phyloP scores from a whole-genome alignment of 2,888 invertebrate species.

The Andrena fulva region DNA sequence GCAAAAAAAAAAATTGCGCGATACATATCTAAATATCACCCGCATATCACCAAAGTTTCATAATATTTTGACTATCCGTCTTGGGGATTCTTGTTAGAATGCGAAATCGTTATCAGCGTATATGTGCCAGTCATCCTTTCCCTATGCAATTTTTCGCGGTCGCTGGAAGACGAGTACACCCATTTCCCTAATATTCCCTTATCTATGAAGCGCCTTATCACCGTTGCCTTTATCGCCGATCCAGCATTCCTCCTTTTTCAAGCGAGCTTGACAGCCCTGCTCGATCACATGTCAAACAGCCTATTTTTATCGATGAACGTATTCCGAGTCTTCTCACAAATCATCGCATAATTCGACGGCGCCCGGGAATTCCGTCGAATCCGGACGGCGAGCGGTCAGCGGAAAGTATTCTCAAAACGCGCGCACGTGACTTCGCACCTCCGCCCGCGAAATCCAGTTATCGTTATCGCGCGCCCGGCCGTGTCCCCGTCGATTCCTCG shows the following conservation, averaged over 20 bases:
- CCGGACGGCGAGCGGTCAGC: too few relatives aligned
- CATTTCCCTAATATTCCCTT: slow-evolving; percentile 43
- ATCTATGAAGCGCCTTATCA: slow-evolving; percentile 62
- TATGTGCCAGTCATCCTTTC: not conserved
- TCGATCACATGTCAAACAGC: not conserved
- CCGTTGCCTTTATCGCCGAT: slow-evolving; percentile 58
- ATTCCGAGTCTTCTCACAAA: too few relatives aligned
- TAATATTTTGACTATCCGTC: too few relatives aligned
- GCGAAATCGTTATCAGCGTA: not conserved
- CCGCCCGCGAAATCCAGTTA: not conserved
- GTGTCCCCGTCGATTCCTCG: not conserved
- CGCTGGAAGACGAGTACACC: not conserved
- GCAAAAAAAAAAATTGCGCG: too few relatives aligned
- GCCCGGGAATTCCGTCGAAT: too few relatives aligned
- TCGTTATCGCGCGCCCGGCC: not conserved
- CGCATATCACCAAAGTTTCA: too few relatives aligned
- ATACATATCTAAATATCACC: too few relatives aligned
- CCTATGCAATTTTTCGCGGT: not conserved
- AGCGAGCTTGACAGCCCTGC: slow-evolving; percentile 3
- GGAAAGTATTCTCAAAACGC: too few relatives aligned
- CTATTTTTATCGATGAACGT: slow-evolving; percentile 16
- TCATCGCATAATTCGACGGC: too few relatives aligned
- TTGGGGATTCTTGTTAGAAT: too few relatives aligned
- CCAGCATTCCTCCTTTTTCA: slow-evolving; percentile 17
- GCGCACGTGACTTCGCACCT: not conserved